phyloP scores from a whole-genome alignment of 2,888 invertebrate species.

The Eilema griseolum region DNA sequence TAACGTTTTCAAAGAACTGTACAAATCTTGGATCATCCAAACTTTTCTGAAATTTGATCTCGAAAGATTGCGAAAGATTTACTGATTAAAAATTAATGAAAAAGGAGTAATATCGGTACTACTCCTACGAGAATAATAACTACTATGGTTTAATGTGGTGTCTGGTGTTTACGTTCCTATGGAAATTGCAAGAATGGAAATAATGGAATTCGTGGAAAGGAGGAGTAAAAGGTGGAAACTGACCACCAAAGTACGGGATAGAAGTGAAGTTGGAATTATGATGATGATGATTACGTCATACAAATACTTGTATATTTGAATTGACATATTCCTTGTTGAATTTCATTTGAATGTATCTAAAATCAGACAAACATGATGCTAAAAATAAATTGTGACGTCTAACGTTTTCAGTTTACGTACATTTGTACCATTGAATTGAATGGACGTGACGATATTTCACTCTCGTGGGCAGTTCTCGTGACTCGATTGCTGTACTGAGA shows the following conservation, averaged over 20 bases:
- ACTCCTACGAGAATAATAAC: too few relatives aligned
- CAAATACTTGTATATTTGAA: not conserved
- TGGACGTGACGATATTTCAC: conserved; percentile 1
- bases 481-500: conserved; percentile 26
- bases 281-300: too few relatives aligned
- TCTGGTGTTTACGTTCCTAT: too few relatives aligned
- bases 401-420: not conserved
- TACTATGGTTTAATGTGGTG: too few relatives aligned
- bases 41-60: not conserved
- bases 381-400: conserved; percentile 1
- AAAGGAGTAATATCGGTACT: not conserved
- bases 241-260: too few relatives aligned
- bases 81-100: not conserved
- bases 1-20: not conserved
- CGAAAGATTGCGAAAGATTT: not conserved
- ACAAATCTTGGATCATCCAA: not conserved
- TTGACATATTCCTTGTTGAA: not conserved
- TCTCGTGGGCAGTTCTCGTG: conserved; percentile 21
- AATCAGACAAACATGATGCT: not conserved
- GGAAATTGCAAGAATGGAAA: too few relatives aligned
- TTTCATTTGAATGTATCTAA: conserved; percentile 2
- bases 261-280: too few relatives aligned
- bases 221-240: too few relatives aligned
- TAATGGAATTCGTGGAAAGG: too few relatives aligned
- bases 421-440: not conserved